Percentiles rank a stretch among this genome's conserved stretches.
Evolutionary conservation across 2,113 vertebrate genomes (phyloP).

Genomic region (Trichechus manatus): DNA sequence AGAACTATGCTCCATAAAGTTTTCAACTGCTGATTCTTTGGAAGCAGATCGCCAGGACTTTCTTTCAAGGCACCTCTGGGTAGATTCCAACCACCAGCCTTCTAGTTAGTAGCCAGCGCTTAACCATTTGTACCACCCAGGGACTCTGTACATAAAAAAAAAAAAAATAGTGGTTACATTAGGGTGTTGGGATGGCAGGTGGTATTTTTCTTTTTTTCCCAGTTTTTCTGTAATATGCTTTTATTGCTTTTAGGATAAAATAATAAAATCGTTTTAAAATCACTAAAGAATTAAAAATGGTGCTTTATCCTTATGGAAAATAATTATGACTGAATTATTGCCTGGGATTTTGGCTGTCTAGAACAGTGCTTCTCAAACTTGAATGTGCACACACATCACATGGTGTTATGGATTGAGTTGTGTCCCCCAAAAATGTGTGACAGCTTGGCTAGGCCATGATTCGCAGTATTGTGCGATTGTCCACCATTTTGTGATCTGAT

Average conservation of each 20-base stretch:
- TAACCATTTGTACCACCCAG: too few relatives aligned
- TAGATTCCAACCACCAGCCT: too few relatives aligned
- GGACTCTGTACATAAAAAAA: background rate
- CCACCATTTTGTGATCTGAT: too few relatives aligned
- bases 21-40: too few relatives aligned
- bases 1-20: too few relatives aligned
- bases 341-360: background rate
- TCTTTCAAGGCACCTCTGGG: too few relatives aligned
- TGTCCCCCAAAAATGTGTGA: too few relatives aligned
- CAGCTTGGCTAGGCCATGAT: too few relatives aligned
- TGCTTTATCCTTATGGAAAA: background rate
- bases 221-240: constrained; percentile 7
- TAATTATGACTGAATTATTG: background rate
- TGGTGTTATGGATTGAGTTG: too few relatives aligned
- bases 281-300: constrained; percentile 14
- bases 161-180: background rate
- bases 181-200: background rate
- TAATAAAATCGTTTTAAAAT: background rate
- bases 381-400: background rate
- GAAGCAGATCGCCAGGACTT: too few relatives aligned
- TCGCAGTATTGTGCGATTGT: too few relatives aligned
- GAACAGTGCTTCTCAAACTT: background rate
- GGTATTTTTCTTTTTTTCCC: background rate
- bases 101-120: too few relatives aligned
- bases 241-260: constrained; percentile 44